These are phyloP conservation scores for Melinopterus prodromus DNA, from an alignment of 2,888 invertebrate species.

Conservation along the genomic window DNA sequence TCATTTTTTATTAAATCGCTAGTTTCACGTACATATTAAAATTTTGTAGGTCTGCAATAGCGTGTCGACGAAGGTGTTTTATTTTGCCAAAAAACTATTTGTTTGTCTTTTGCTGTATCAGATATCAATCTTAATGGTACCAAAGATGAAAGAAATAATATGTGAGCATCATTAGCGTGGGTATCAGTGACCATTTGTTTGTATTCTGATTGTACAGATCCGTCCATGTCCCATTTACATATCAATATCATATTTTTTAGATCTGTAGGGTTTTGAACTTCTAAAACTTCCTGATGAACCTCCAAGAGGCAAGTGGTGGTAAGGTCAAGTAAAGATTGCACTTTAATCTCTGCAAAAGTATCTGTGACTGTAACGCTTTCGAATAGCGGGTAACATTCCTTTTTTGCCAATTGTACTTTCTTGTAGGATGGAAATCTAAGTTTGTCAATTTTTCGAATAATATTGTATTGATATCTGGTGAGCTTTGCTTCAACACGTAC, in stretches of 20 bases:
- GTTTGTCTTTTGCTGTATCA: neutral
- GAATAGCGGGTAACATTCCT: constrained; percentile 19
- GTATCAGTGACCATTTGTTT: neutral
- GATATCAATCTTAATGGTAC: neutral
- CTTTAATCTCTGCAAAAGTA: constrained; percentile 12
- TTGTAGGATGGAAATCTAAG: constrained; percentile 20
- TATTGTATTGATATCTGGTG: constrained; percentile 23
- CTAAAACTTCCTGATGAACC: neutral
- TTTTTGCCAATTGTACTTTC: constrained; percentile 22
- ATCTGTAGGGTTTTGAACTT: neutral
- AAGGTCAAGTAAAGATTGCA: constrained; percentile 17
- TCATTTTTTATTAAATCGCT: too few species aligned
- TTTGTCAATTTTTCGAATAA: constrained; percentile 6
- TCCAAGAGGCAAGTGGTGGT: constrained; percentile 15
- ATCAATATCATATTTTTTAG: neutral
- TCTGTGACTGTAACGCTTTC: constrained; percentile 10
- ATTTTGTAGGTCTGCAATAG: constrained; percentile 6
- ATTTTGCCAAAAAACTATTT: neutral
- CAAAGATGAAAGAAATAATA: neutral
- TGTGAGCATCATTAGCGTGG: neutral
- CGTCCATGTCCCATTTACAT: constrained; percentile 7
- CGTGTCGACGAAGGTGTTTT: constrained; percentile 6
- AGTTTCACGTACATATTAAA: neutral
- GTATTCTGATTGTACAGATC: constrained; percentile 8
- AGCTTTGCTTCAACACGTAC: constrained; percentile 12